These are phyloP conservation scores for Rhipidura dahli DNA, from an alignment of 2,113 vertebrate species.

Conservation along the genomic window DNA sequence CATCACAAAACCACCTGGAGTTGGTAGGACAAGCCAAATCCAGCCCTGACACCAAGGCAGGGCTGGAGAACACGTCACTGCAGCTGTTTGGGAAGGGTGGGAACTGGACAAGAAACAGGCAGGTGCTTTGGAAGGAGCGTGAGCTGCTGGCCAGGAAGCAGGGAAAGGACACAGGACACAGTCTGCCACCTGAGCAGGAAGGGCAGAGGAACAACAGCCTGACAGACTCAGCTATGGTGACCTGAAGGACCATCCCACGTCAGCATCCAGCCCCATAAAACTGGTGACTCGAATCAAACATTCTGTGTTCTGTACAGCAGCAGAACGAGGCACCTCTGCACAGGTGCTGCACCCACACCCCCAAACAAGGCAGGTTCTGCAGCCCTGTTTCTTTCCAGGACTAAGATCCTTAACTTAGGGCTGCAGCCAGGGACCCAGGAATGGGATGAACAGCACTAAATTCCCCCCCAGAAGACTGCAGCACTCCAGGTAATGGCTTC, in stretches of 20 bases:
- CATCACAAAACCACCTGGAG: not conserved
- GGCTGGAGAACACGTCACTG: not conserved
- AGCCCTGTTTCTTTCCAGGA: not conserved
- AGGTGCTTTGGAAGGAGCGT: not conserved
- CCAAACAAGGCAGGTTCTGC: not conserved
- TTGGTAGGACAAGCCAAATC: not conserved
- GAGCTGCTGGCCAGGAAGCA: not conserved
- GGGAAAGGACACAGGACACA: not conserved
- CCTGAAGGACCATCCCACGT: not conserved
- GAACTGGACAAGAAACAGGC: not conserved
- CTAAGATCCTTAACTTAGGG: not conserved
- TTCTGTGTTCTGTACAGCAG: not conserved
- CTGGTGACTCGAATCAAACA: rapidly evolving
- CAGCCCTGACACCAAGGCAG: not conserved
- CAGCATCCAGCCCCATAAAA: not conserved
- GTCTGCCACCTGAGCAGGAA: not conserved
- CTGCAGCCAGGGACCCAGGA: not conserved
- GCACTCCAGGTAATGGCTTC: not conserved
- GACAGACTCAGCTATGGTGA: not conserved
- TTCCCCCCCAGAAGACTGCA: not conserved
- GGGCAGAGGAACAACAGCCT: not conserved
- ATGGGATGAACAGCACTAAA: not conserved
- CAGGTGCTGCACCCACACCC: not conserved
- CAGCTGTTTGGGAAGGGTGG: not conserved
- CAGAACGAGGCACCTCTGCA: not conserved